A percentile compares a stretch with the other conserved stretches of the same genome.
Evolutionary conservation across 2,888 invertebrate genomes (phyloP).

Genomic region (Ctenicera cuprea): DNA sequence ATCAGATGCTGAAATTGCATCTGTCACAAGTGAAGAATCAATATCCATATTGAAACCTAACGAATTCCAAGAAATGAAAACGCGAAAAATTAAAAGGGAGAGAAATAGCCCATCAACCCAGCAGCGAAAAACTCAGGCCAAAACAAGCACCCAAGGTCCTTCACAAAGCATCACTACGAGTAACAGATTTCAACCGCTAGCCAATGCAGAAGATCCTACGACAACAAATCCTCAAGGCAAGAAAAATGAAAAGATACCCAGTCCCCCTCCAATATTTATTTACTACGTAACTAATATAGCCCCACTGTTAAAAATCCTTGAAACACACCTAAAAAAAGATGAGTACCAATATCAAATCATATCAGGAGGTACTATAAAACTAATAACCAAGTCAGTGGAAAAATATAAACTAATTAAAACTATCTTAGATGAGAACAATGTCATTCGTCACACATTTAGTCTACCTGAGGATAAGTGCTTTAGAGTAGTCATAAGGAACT

Average conservation of each 20-base stretch:
- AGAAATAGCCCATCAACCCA: neutral
- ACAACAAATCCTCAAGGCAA: constrained; percentile 8
- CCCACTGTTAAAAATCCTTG: constrained; percentile 24
- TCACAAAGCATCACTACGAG: neutral
- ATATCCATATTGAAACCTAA: constrained; percentile 27
- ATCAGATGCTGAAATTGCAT: constrained; percentile 13
- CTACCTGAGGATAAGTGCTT: constrained; percentile 9
- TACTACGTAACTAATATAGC: constrained; percentile 17
- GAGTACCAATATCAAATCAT: constrained; percentile 25
- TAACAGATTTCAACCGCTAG: neutral
- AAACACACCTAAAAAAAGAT: constrained; percentile 16
- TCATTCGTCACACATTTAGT: constrained; percentile 22
- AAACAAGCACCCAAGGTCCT: neutral
- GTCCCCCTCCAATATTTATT: constrained; percentile 23
- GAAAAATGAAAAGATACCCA: constrained; percentile 24
- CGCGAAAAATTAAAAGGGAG: constrained; percentile 29
- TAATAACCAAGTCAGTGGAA: constrained; percentile 18
- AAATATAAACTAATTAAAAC: constrained; percentile 20
- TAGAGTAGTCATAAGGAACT: constrained; percentile 24
- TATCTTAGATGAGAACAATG: neutral
- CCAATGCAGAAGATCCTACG: constrained; percentile 10
- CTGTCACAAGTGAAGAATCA: constrained; percentile 21
- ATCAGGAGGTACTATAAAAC: constrained; percentile 22
- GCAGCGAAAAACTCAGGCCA: constrained; percentile 8
- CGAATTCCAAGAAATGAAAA: constrained; percentile 29